A percentile compares a stretch with the other conserved stretches of the same genome.
These are phyloP conservation scores for Tadarida brasiliensis DNA, from an alignment of 2,797 vertebrate species.

Conservation along the genomic window DNA sequence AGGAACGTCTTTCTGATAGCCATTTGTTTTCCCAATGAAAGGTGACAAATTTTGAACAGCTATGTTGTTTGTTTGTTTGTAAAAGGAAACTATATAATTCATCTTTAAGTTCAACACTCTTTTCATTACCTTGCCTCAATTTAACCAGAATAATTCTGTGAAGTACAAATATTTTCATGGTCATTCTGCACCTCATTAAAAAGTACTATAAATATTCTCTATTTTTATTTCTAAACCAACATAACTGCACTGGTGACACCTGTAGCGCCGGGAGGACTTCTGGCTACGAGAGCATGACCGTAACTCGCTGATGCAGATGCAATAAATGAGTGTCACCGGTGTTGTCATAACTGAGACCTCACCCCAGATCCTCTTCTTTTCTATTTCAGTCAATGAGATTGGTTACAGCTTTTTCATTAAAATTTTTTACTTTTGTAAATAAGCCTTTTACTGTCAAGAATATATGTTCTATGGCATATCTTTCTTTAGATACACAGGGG, in stretches of 20 bases:
- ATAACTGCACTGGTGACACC: fast-evolving
- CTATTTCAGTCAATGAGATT: no score
- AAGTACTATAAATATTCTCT: not conserved
- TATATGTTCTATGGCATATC: not conserved
- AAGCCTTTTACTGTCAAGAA: not conserved
- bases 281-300: no score
- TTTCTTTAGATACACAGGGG: not conserved
- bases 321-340: fast-evolving
- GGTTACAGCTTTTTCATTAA: not conserved
- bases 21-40: not conserved
- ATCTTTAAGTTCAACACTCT: not conserved
- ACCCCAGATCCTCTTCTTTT: not conserved
- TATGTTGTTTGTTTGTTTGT: not conserved
- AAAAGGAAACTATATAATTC: slow-evolving; percentile 23
- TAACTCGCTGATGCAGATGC: not conserved
- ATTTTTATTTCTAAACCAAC: not conserved
- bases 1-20: not conserved
- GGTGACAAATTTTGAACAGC: not conserved
- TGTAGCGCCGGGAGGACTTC: fast-evolving
- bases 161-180: not conserved
- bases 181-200: not conserved
- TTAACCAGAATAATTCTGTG: not conserved
- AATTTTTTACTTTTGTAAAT: not conserved
- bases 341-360: not conserved
- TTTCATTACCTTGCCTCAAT: not conserved